phyloP scores from a whole-genome alignment of 2,888 invertebrate species.

The Podabrus alpinus region DNA sequence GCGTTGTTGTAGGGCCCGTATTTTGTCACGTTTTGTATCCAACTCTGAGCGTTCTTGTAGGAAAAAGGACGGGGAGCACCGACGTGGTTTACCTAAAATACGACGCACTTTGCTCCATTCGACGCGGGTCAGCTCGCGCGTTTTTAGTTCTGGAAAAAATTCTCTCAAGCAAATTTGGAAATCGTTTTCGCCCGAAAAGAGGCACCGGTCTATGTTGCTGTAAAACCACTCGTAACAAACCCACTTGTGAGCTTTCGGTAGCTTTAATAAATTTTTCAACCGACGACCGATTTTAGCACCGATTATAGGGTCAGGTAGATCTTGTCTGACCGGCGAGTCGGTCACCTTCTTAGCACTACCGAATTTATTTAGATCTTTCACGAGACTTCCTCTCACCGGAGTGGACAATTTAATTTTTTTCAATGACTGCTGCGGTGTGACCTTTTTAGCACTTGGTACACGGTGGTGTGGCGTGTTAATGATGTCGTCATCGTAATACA shows the following conservation, averaged over 20 bases:
- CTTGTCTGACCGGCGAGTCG: conserved; percentile 56
- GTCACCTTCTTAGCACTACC: conserved; percentile 32
- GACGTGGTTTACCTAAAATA: conserved; percentile 95
- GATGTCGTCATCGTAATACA: conserved; percentile 89
- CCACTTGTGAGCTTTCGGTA: conserved; percentile 99
- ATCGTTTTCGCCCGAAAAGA: conserved; percentile 96
- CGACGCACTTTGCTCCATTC: conserved; percentile 96
- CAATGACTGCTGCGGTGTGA: conserved; percentile 60
- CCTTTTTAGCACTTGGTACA: conserved; percentile 71
- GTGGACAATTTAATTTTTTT: conserved; percentile 48
- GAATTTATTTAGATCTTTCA: conserved; percentile 36
- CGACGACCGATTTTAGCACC: conserved; percentile 90
- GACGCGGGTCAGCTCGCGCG: conserved; percentile 79
- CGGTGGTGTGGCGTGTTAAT: conserved; percentile 79
- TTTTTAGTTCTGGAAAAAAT: conserved; percentile 89
- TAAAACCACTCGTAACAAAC: conserved; percentile 99
- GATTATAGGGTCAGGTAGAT: conserved; percentile 77
- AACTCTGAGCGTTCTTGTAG: conserved; percentile 91
- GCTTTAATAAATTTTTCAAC: conserved; percentile 87
- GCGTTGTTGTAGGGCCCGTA: conserved; percentile 89
- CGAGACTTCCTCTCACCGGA: conserved; percentile 23
- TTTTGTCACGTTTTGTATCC: conserved; percentile 87
- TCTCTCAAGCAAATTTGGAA: conserved; percentile 92
- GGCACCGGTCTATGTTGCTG: conserved; percentile 93
- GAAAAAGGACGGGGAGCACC: conserved; percentile 94